A percentile compares a stretch with the other conserved stretches of the same genome.
Conservation (phyloP, 2,113 vertebrate genomes). For the Tachysurus vachellii region DNA sequence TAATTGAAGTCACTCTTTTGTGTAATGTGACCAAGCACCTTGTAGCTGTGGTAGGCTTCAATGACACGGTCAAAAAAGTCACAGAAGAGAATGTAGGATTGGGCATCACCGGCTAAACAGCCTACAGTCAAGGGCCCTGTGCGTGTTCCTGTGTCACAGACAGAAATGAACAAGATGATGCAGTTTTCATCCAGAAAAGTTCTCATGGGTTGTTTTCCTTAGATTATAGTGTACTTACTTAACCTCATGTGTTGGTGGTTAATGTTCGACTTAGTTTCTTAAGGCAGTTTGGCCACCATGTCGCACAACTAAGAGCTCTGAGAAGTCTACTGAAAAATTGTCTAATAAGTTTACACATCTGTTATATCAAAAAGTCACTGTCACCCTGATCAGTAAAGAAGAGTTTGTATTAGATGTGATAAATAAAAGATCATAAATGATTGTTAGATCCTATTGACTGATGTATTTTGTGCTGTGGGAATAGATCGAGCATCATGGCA, state of each 20-base stretch:
- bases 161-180: not conserved
- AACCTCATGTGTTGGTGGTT: not conserved
- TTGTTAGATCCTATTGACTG: not conserved
- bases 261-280: not conserved
- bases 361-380: not conserved
- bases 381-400: not conserved
- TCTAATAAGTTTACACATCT: not conserved
- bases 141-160: constrained; percentile 43
- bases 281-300: not conserved
- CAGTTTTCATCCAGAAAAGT: not conserved
- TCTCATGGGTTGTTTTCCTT: not conserved
- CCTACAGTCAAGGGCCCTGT: constrained; percentile 56
- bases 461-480: not conserved
- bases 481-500: not conserved
- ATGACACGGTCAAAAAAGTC: constrained; percentile 75
- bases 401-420: not conserved
- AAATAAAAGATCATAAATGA: not conserved
- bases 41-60: constrained; percentile 67
- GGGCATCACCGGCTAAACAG: constrained; percentile 70
- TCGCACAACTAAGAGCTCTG: not conserved
- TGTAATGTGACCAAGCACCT: constrained; percentile 44
- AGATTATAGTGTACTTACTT: not conserved
- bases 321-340: not conserved
- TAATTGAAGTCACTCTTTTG: constrained; percentile 70
- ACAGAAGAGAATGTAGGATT: constrained; percentile 75